Conservation (phyloP, 2,113 vertebrate genomes). For the Pimephales promelas region DNA sequence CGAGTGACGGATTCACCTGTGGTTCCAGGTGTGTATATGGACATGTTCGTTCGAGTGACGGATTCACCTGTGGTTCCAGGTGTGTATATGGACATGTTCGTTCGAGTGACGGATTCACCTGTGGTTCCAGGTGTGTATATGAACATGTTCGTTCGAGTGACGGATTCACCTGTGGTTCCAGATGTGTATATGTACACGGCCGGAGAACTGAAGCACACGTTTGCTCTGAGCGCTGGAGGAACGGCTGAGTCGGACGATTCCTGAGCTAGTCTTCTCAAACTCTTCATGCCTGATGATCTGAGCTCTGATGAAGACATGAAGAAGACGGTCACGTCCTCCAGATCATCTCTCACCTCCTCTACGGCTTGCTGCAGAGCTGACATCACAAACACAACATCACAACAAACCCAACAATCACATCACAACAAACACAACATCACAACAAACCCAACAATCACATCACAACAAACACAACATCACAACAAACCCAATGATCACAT, state of each 20-base stretch:
- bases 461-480: too few relatives aligned
- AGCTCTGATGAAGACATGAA: slow-evolving; percentile 58
- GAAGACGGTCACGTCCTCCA: background rate
- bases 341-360: background rate
- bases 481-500: too few relatives aligned
- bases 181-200: slow-evolving; percentile 89
- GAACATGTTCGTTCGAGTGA: too few relatives aligned
- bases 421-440: too few relatives aligned
- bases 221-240: slow-evolving; percentile 76
- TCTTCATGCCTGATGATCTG: slow-evolving; percentile 71
- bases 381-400: background rate
- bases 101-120: too few relatives aligned
- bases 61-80: too few relatives aligned
- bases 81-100: too few relatives aligned
- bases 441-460: too few relatives aligned
- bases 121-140: too few relatives aligned
- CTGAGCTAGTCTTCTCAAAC: slow-evolving; percentile 77
- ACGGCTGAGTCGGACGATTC: slow-evolving; percentile 69
- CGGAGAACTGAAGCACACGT: slow-evolving; percentile 75
- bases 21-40: too few relatives aligned
- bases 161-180: slow-evolving; percentile 83
- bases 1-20: too few relatives aligned
- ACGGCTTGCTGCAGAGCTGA: slow-evolving; percentile 65
- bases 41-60: too few relatives aligned
- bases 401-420: background rate